Evolutionary conservation across 2,797 vertebrate genomes (phyloP), one percentile per base, ranked within the genome.

Genomic region (Aulostomus chinensis): DNA sequence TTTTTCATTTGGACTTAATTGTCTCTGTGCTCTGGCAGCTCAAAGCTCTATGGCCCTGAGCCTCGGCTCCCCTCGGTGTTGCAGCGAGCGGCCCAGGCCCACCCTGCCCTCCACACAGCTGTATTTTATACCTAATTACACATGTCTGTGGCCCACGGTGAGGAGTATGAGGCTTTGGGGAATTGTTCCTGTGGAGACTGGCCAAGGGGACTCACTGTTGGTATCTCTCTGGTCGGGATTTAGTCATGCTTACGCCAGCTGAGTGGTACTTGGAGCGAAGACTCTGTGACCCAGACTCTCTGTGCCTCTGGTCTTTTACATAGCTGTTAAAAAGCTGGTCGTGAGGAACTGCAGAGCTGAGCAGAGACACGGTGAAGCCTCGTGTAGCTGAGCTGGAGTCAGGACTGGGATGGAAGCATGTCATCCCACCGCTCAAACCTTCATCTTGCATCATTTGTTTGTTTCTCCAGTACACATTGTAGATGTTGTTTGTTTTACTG

Each of bases 1-100:
- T 87, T 86, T 86, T 87, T 84, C 84, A 87, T 86, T 86, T 84
- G 82, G 82, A 81, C 76, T 74, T 85, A 85, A 85, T 85, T 87
- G 83, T 83, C 73, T 84, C 51, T 76, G 75, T 60, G 62, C 54
- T 39, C 20, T 74, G 80, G 83, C 81, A 73, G 78, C 84, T 82
- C 74, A 78, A 81, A 75, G 85, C 78, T 76, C 47, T 11, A 3
- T 35, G 2, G 57, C 51, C 47, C 64, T 20, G 60, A 49, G 51
- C 46, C 38, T 12, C 18, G 40, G 56, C 63, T 58, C 62, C 64
- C 67, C 55, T 52, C 28, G 17, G 72, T n/a, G 70, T 32, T 58
- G 24, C 57, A 18, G 16, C 5, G 7, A 18, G 16, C 5, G 7
- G 35, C 68, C 17, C 12, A 2, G 31, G 49, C 33, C 59, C 54